These are phyloP conservation scores for Champsocephalus esox DNA, from an alignment of 2,797 vertebrate genomes.

Conservation along the genomic window DNA sequence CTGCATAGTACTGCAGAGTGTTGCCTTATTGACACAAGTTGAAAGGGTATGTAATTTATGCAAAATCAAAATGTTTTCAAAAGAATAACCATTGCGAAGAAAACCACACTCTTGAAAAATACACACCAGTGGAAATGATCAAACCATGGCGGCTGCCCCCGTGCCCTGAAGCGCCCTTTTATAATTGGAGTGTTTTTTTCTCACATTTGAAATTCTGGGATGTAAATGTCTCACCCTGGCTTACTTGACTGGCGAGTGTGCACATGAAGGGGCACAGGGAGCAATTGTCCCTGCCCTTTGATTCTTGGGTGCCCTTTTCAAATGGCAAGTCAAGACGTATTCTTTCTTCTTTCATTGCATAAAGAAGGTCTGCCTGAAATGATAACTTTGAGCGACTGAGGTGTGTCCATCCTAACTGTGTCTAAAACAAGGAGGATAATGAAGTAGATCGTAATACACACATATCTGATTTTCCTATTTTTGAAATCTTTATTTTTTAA, in stretches of 20 bases:
- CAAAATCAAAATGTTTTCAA: slow-evolving; percentile 19
- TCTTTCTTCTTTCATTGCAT: slow-evolving; percentile 10
- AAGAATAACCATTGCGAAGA: slow-evolving; percentile 17
- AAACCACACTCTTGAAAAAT: slow-evolving; percentile 26
- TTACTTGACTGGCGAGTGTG: slow-evolving; percentile 48
- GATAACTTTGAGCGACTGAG: slow-evolving; percentile 1
- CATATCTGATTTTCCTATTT: no score
- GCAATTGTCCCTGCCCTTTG: slow-evolving; percentile 52
- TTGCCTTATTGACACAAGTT: slow-evolving; percentile 34
- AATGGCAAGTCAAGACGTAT: slow-evolving; percentile 52
- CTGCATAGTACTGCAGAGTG: not conserved
- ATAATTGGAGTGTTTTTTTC: slow-evolving; percentile 51
- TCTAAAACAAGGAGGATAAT: not conserved
- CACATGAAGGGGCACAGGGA: slow-evolving; percentile 47
- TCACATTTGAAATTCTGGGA: slow-evolving; percentile 55
- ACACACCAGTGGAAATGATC: slow-evolving; percentile 19
- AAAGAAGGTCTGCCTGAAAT: not conserved
- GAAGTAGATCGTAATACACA: not conserved
- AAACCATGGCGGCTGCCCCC: slow-evolving; percentile 16
- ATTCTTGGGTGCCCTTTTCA: slow-evolving; percentile 50
- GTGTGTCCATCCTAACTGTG: not conserved
- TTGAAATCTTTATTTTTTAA: no score
- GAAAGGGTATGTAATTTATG: slow-evolving; percentile 21
- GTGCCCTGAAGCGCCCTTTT: slow-evolving; percentile 41
- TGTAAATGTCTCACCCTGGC: slow-evolving; percentile 39